Evolutionary conservation across 2,888 invertebrate genomes (phyloP), one percentile per base, ranked within the genome.

Genomic region (Thelaira solivaga): DNA sequence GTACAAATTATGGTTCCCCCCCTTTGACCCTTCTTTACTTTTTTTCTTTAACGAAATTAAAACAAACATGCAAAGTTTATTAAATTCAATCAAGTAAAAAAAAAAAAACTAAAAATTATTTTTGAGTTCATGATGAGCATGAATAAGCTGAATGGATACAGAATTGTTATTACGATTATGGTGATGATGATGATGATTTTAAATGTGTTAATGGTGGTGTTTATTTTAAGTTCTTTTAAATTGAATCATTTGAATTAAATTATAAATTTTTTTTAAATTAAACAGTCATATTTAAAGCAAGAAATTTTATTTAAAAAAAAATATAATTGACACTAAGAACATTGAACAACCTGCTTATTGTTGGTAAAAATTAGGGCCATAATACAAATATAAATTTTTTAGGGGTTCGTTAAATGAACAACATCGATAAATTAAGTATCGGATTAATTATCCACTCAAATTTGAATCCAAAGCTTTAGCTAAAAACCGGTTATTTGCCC

Each of bases 171-270:
- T n/a, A n/a, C n/a, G n/a, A n/a, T n/a, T n/a, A n/a, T n/a, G n/a
- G n/a, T n/a, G n/a, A n/a, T 36, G 31, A 22, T 34, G 43, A 43
- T 55, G 18, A 49, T 57, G n/a, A 39, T 26, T 39, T 11, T 57
- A 22, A 43, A 43, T 43, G 34, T 26, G 8, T 22, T 45, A 24
- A 16, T 57, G 16, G 13, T 31, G 22, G 4, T 53, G 2, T 20
- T 36, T 34, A 24, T 31, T 64, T 64, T 55, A 45, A 47, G 47
- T 16, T 24, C 20, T 59, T 39, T 49, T 26, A 41, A 39, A 43
- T 61, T 61, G 22, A 57, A 61, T 47, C 45, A 69, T 45, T 64
- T 69, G 59, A 67, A 76, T 77, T 72, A 51, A 68, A 64, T 68
- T 69, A 69, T 47, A 64, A 55, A 39, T 49, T 64, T 49, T 34